Evolutionary conservation across 2,113 vertebrate species (phyloP), one percentile per base, ranked within the genome.

Genomic region (Melanostigma gelatinosum): DNA sequence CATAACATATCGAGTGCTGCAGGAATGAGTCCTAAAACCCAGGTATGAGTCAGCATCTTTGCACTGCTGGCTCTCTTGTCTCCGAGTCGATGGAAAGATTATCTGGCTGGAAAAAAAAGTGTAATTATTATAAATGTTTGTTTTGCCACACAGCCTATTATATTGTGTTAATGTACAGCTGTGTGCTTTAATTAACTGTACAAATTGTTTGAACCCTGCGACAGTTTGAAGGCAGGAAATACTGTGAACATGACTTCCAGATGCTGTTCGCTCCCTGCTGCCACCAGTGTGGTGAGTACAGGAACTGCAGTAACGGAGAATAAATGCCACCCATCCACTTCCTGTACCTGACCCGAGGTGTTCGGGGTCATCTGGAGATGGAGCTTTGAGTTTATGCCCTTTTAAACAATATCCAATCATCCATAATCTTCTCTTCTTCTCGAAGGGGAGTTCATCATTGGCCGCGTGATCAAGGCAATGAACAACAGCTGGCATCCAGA

Each of bases 201-300:
- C 24, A 10, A 54, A 75, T 38, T 40, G 44, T 79, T 64, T 74
- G 1, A 16, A 46, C 54, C 85, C 20, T 83, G 36, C 79, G 94
- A 72, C 94, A 99, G 98, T 99, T 99, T 93, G 98, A 99, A 93
- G 98, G 96, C 87, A 96, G 98, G 82, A 99, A 99, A 83, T 99
- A 99, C 89, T 99, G 98, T 18, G 98, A 99, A 88, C 97, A 99
- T 89, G 98, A 99, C 87, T 99, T 99, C 93, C 98, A 99, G 92
- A 99, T 99, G 97, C 96, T 99, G 69, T 99, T 99, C 65, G 98
- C 98, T 70, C 98, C 98, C 34, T 99, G 98, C 90, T 99, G 98
- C 92, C 97, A 98, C 88, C 97, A 99, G 40, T 99, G 98, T 91
- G 97, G 98, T 99, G 93, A 98, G 97, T 97, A 70, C 40, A 60